Conservation (phyloP, 2,797 vertebrate genomes). For the Pteropus rufus region DNA sequence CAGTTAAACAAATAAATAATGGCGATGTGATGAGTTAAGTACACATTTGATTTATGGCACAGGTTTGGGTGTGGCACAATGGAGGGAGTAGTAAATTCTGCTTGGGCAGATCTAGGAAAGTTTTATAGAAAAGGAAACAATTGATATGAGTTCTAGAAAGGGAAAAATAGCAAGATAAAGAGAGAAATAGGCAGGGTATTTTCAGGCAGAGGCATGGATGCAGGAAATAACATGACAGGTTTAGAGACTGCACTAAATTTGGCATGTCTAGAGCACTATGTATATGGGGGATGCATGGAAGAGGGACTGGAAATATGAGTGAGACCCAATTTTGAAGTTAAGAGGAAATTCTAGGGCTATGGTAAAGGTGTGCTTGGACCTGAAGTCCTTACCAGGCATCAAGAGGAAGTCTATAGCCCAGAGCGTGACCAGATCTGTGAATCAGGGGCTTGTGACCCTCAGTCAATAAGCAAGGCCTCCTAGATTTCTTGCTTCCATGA, state of each 20-base stretch:
- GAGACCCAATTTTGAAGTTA: not conserved
- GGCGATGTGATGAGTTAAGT: not conserved
- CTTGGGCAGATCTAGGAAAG: not conserved
- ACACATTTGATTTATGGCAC: not conserved
- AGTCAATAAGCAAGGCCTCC: not conserved
- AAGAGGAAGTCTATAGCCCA: not conserved
- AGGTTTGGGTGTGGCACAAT: not conserved
- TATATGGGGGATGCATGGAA: too few relatives aligned
- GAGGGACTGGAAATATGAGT: not conserved
- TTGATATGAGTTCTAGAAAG: not conserved
- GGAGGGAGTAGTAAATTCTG: not conserved
- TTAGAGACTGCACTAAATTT: not conserved
- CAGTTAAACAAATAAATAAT: not conserved
- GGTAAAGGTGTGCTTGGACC: not conserved
- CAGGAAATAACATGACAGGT: not conserved
- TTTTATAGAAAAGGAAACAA: not conserved
- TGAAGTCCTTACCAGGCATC: not conserved
- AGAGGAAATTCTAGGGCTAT: not conserved
- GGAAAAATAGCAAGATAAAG: not conserved
- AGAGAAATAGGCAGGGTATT: not conserved
- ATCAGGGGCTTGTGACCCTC: not conserved
- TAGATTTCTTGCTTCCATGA: not conserved
- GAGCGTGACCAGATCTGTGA: rapidly evolving
- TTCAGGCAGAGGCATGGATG: not conserved
- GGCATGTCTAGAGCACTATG: not conserved